Base-by-base conservation (phyloP, 2,888 invertebrate genomes). In the Sphaerophoria taeniata region DNA sequence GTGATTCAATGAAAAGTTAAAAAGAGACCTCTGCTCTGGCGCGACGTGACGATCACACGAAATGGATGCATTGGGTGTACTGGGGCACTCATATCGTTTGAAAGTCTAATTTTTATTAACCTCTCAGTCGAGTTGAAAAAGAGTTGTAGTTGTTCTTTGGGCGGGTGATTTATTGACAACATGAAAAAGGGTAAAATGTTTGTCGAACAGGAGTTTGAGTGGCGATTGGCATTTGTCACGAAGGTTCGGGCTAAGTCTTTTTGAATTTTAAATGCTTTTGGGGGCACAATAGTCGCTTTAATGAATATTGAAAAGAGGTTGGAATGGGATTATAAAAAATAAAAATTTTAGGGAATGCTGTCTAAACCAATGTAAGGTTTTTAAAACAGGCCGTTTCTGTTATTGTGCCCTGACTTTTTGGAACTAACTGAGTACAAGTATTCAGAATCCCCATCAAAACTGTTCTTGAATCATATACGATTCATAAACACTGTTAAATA, bases 211-310 rank as follows among this genome's bases (percentile, higher is more conserved):
- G 65, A 72, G 75, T 75, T 84, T 79, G 39, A 45, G 72, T 61
- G 60, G 49, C 75, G 56, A 80, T 31, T 84, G 67, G 55, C 45
- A 75, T 84, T 80, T 84, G 79, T 84, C 72, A 79, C 56, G 79
- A 16, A 58, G 65, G n/a, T 24, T 34, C 14, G 36, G 36, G 36
- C 5, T 36, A n/a, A 6, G 4, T 36, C 6, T 36, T 43, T 43
- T 43, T 7, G 39, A n/a, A n/a, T n/a, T n/a, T n/a, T n/a, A n/a
- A n/a, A n/a, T n/a, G n/a, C n/a, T n/a, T n/a, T n/a, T n/a, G n/a
- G n/a, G n/a, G n/a, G n/a, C n/a, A n/a, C n/a, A n/a, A n/a, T n/a
- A n/a, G n/a, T n/a, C n/a, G n/a, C n/a, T n/a, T n/a, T n/a, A n/a
- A n/a, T n/a, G n/a, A n/a, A n/a, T n/a, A n/a, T n/a, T n/a, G n/a